A percentile compares a stretch with the other conserved stretches of the same genome.
Evolutionary conservation across 1,140 invertebrate genomes (phyloP).

Genomic region (Telenomus remus): DNA sequence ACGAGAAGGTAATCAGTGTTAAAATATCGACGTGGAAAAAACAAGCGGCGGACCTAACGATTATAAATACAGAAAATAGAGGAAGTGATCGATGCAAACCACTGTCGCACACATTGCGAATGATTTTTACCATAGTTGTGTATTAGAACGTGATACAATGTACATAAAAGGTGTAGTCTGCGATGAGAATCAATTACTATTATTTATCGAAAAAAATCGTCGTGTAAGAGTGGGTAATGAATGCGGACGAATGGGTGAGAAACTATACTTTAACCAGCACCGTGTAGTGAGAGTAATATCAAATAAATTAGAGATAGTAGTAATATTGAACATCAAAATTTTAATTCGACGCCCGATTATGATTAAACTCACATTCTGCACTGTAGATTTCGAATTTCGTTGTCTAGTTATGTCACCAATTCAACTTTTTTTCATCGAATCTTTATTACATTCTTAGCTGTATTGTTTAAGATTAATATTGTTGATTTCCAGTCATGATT

Average conservation of each 20-base stretch:
- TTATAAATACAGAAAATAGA: constrained; percentile 49
- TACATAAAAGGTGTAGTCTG: constrained; percentile 64
- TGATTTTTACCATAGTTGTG: constrained; percentile 65
- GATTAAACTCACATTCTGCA: constrained; percentile 51
- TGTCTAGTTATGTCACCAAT: constrained; percentile 49
- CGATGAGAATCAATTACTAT: constrained; percentile 63
- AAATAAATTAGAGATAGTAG: constrained; percentile 71
- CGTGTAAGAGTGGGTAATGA: constrained; percentile 29
- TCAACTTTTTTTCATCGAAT: constrained; percentile 54
- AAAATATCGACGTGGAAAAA: constrained; percentile 47
- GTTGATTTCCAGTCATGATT: constrained; percentile 69
- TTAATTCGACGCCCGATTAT: constrained; percentile 60
- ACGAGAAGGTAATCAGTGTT: constrained; percentile 59
- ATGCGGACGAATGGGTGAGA: constrained; percentile 48
- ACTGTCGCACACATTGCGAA: constrained; percentile 51
- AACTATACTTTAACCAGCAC: constrained; percentile 72
- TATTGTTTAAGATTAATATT: constrained; percentile 60
- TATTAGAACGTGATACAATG: constrained; percentile 68
- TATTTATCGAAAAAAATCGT: constrained; percentile 61
- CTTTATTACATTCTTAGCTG: constrained; percentile 61
- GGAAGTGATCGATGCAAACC: constrained; percentile 40
- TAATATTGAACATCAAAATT: constrained; percentile 66
- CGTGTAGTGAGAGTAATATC: constrained; percentile 73
- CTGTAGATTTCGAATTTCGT: constrained; percentile 39
- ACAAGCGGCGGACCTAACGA: constrained; percentile 22